A percentile compares a stretch with the other conserved stretches of the same genome.
Evolutionary conservation across 2,113 vertebrate species (phyloP).

Genomic region (Pogona vitticeps): DNA sequence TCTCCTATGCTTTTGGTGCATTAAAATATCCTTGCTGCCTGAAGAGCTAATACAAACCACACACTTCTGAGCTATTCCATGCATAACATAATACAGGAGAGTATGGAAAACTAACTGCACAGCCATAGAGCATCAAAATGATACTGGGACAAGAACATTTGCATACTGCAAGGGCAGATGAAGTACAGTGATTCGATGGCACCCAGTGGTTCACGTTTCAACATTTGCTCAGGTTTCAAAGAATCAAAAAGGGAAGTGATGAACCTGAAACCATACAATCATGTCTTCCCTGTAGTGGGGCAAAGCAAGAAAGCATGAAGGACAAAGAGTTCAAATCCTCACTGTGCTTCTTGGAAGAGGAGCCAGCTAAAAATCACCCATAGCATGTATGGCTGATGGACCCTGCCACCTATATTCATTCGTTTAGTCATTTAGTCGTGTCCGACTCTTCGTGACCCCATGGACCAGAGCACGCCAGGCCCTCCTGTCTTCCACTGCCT

Average conservation of each 20-base stretch:
- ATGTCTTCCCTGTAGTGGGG: no score
- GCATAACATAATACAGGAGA: not conserved
- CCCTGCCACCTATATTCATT: no score
- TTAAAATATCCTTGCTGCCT: not conserved
- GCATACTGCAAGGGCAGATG: fast-evolving
- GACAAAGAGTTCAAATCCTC: no score
- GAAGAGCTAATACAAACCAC: not conserved
- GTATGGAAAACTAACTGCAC: not conserved
- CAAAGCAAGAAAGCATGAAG: not conserved
- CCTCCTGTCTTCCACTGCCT: no score
- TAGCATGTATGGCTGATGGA: no score
- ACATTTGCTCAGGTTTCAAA: not conserved
- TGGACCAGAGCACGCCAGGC: no score
- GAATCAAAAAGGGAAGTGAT: not conserved
- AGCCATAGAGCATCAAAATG: not conserved
- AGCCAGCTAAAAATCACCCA: no score
- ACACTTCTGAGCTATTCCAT: not conserved
- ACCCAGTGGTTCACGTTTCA: not conserved
- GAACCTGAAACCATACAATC: not conserved
- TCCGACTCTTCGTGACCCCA: no score
- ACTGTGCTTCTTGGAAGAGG: no score
- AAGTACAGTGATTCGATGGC: not conserved
- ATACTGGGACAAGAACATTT: not conserved
- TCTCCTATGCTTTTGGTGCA: not conserved
- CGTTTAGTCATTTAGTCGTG: no score